Conservation (phyloP, 2,113 vertebrate genomes). For the Tenrec ecaudatus region DNA sequence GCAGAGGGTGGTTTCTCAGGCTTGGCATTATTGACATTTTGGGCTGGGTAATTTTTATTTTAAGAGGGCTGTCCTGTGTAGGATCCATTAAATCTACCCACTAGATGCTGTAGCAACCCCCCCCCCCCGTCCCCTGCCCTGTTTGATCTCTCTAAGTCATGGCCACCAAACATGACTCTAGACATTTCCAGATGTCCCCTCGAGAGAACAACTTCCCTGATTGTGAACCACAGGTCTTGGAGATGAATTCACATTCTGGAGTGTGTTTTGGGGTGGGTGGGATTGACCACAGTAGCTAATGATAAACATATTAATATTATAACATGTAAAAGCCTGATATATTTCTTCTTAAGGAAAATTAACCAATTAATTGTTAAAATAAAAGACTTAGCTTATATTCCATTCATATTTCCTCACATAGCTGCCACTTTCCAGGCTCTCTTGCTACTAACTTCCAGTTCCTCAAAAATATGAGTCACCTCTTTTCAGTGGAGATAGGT, state of each 20-base stretch:
- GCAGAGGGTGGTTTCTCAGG: neutral
- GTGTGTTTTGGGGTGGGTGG: neutral
- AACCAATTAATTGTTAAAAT: conserved; percentile 1
- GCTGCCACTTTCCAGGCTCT: neutral
- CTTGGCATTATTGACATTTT: neutral
- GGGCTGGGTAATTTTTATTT: neutral
- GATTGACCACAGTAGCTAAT: neutral
- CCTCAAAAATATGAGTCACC: neutral
- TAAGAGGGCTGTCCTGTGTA: neutral
- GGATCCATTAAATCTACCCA: neutral
- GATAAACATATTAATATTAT: neutral
- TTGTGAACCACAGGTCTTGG: neutral
- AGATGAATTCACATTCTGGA: neutral
- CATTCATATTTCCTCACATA: neutral
- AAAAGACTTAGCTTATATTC: neutral
- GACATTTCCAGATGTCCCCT: neutral
- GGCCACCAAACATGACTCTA: neutral
- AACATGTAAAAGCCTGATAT: neutral
- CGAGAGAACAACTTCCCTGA: neutral
- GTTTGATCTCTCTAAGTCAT: neutral
- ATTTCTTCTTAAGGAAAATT: neutral
- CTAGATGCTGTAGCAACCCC: neutral
- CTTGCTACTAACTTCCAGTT: neutral
- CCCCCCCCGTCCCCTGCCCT: neutral
- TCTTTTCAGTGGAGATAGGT: neutral